phyloP scores from a whole-genome alignment of 2,888 invertebrate species.

The Callosobruchus maculatus region DNA sequence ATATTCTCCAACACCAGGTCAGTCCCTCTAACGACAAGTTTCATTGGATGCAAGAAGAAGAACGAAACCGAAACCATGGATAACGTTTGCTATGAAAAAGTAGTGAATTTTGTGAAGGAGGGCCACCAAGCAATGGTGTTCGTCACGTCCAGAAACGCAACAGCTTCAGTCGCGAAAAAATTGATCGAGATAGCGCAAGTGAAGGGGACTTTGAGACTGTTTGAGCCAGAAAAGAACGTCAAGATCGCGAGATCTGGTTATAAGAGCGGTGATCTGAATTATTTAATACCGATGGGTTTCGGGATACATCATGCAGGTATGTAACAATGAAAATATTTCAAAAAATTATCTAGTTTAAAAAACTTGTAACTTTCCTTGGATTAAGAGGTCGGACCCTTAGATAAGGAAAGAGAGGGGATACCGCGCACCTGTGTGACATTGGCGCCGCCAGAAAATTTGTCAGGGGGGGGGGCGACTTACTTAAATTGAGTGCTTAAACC shows the following conservation, averaged over 20 bases:
- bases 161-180: conserved; percentile 81
- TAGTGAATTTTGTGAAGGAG: conserved; percentile 73
- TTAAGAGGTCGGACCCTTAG: no score
- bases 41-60: conserved; percentile 56
- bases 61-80: conserved; percentile 75
- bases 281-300: conserved; percentile 83
- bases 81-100: conserved; percentile 89
- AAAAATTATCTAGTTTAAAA: no score
- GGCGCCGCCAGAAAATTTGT: no score
- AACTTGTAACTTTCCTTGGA: no score
- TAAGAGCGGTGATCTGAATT: conserved; percentile 76
- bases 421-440: no score
- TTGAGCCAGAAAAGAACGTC: conserved; percentile 64
- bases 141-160: conserved; percentile 96
- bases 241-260: conserved; percentile 70
- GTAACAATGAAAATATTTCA: background rate
- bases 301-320: conserved; percentile 95
- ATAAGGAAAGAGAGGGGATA: no score
- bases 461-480: no score
- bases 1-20: conserved; percentile 57
- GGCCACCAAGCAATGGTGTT: conserved; percentile 98
- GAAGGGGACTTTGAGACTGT: conserved; percentile 66
- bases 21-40: conserved; percentile 89
- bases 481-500: no score
- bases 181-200: conserved; percentile 79